Percentiles rank a stretch among this genome's conserved stretches.
phyloP scores from a whole-genome alignment of 2,113 vertebrate species.

The Nibea coibor region DNA sequence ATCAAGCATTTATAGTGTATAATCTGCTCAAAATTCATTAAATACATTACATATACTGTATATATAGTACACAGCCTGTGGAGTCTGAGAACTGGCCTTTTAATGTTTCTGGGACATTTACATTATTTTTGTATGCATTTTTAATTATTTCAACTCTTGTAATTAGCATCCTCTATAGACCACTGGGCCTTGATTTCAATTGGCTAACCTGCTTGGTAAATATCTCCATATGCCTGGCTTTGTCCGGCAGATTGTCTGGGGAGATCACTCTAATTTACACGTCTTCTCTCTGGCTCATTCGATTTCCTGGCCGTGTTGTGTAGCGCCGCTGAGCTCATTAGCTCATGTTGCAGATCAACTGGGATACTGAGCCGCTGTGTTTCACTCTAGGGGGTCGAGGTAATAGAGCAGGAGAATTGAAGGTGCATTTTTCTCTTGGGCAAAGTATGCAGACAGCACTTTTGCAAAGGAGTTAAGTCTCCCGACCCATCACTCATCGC shows the following conservation, averaged over 20 bases:
- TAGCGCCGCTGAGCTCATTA: slow-evolving; percentile 74
- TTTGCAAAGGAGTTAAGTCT: slow-evolving; percentile 21
- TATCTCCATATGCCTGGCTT: slow-evolving; percentile 55
- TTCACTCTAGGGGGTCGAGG: slow-evolving; percentile 58
- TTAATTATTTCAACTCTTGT: slow-evolving; percentile 46
- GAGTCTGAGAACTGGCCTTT: not conserved
- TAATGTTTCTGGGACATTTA: slow-evolving; percentile 20
- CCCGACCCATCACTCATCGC: slow-evolving; percentile 7
- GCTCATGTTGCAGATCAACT: slow-evolving; percentile 70
- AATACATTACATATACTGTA: not conserved
- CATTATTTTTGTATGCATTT: slow-evolving; percentile 26
- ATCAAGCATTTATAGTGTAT: not conserved
- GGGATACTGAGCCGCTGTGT: slow-evolving; percentile 50
- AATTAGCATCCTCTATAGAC: slow-evolving; percentile 54
- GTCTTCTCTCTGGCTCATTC: slow-evolving; percentile 60
- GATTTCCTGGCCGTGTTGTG: slow-evolving; percentile 68
- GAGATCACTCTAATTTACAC: slow-evolving; percentile 68
- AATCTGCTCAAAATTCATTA: slow-evolving; percentile 13
- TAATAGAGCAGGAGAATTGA: slow-evolving; percentile 46
- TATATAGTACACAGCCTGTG: not conserved
- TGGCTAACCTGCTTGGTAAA: slow-evolving; percentile 62
- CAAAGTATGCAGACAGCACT: slow-evolving; percentile 24
- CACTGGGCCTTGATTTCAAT: slow-evolving; percentile 36
- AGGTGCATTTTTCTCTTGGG: slow-evolving; percentile 39
- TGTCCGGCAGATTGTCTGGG: slow-evolving; percentile 58